Evolutionary conservation across 2,113 vertebrate genomes (phyloP), one percentile per base, ranked within the genome.

Genomic region (Benitochromis conjunctus): DNA sequence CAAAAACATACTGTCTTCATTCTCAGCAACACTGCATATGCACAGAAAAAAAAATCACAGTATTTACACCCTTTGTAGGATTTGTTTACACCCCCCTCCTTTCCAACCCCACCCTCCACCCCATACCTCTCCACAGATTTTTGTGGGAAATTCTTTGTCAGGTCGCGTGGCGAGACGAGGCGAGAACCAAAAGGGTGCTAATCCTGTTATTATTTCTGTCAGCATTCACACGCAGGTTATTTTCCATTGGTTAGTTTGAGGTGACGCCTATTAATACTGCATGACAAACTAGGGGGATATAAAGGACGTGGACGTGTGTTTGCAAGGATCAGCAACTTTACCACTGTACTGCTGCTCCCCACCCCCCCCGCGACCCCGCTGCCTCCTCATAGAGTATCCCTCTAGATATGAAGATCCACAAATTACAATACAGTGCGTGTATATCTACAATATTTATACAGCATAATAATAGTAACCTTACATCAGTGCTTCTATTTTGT

Each of bases 201-300:
- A 91, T 94, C 83, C 93, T 94, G 93, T 88, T 84, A 88, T 89
- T 90, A 29, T 92, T 93, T 95, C 90, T 88, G 92, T 95, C 92
- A 90, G 91, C 91, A 90, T 93, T 92, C 90, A 90, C 91, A 91
- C 83, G 91, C 84, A 83, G 93, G 82, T 93, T 93, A 31, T 92
- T 96, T 96, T 93, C 93, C 94, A 92, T 94, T 94, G 90, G 94
- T 91, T 91, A 92, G 87, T 94, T 94, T 93, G 92, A 95, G 92
- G 90, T 92, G 89, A 94, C 71, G 77, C 96, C 90, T 95, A 94
- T 95, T 96, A 95, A 91, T 96, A 96, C 92, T 96, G 95, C 95
- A 96, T 96, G 96, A 95, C 86, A 92, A 94, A 90, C 56, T 89
- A 94, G 86, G 91, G 89, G 89, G 88, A 84, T 92, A 74, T 87